Percentiles rank a stretch among this genome's conserved stretches.
phyloP scores from a whole-genome alignment of 2,797 vertebrate genomes.

The Premnoplex brunnescens region DNA sequence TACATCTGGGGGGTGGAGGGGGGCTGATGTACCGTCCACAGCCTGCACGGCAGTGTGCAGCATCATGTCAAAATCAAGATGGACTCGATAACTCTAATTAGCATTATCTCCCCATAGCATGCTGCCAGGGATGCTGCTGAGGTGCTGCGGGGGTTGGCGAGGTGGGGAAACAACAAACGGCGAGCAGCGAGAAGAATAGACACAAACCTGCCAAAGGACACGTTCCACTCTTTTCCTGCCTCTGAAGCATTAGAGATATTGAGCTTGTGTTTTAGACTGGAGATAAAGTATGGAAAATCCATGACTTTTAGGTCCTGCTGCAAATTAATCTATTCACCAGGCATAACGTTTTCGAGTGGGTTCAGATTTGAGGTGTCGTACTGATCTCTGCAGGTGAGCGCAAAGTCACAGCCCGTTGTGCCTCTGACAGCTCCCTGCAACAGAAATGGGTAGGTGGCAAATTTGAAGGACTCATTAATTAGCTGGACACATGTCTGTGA shows the following conservation, averaged over 20 bases:
- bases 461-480: background rate
- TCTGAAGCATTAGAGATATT: background rate
- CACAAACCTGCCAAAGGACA: background rate
- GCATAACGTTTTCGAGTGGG: background rate
- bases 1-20: background rate
- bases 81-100: background rate
- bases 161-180: accelerated
- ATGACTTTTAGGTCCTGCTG: background rate
- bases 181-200: background rate
- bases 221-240: background rate
- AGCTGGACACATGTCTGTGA: background rate
- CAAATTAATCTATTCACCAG: background rate
- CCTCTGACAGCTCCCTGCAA: background rate
- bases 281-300: background rate
- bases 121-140: background rate
- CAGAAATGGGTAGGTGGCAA: background rate
- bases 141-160: background rate
- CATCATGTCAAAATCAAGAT: background rate
- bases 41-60: background rate
- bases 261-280: background rate
- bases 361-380: accelerated
- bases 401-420: accelerated
- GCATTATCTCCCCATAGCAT: background rate
- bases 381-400: background rate
- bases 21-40: accelerated